Percentiles rank a stretch among this genome's conserved stretches.
Conservation (phyloP, 2,797 vertebrate species). For the Eulemur albifrons region DNA sequence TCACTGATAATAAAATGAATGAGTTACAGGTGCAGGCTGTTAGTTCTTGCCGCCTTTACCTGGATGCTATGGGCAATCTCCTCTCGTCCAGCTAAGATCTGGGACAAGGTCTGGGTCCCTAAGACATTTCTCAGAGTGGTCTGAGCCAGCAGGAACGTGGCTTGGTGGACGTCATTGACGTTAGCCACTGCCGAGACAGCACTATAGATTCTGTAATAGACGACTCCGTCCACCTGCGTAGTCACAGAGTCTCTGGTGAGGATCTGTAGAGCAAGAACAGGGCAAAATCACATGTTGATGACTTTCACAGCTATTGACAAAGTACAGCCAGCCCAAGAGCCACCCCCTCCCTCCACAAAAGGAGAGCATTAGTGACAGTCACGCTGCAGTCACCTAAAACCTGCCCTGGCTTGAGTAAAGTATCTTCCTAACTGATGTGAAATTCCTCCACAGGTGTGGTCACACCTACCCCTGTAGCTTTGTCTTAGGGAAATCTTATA, state of each 20-base stretch:
- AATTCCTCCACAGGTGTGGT: background rate
- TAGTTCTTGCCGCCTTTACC: slow-evolving; percentile 60
- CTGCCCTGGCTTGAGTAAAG: background rate
- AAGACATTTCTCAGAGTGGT: slow-evolving; percentile 86
- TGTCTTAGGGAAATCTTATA: background rate
- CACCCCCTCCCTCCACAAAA: background rate
- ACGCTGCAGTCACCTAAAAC: background rate
- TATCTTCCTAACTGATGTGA: background rate
- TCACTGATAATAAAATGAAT: background rate
- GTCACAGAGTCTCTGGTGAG: slow-evolving; percentile 87
- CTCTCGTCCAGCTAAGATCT: slow-evolving; percentile 83
- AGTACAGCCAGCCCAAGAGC: background rate
- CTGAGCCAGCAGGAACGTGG: slow-evolving; percentile 85
- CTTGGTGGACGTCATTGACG: slow-evolving; percentile 82
- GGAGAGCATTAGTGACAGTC: fast-evolving
- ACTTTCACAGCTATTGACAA: too few relatives aligned
- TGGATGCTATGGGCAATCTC: slow-evolving; percentile 84
- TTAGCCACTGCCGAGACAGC: slow-evolving; percentile 84
- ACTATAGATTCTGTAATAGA: slow-evolving; percentile 87
- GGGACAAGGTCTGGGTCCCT: slow-evolving; percentile 84
- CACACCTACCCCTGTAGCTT: background rate
- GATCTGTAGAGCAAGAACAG: slow-evolving; percentile 77
- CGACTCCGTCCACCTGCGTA: slow-evolving; percentile 86
- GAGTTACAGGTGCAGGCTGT: background rate
- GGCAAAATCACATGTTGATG: fast-evolving